Evolutionary conservation across 2,113 vertebrate genomes (phyloP), one percentile per base, ranked within the genome.

Genomic region (Perccottus glenii): DNA sequence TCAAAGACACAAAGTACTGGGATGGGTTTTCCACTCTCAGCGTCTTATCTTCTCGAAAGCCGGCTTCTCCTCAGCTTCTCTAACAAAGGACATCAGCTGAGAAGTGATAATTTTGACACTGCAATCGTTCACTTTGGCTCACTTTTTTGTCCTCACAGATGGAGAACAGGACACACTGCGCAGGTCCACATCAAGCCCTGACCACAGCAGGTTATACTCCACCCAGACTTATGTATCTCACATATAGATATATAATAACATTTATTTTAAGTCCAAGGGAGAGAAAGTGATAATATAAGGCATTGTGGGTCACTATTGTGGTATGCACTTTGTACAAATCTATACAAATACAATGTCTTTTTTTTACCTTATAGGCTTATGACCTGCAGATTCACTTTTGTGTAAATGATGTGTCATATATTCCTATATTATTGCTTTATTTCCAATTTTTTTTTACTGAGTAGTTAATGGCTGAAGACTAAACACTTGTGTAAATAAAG

Each of bases 141-240:
- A 58, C 62, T 51, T 60, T 42, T 64, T 51, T 63, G 51, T 75
- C 9, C 51, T 53, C 64, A 11, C 69, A 93, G 92, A 92, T 44
- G 83, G 80, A 5, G 88, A 92, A n/a, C 87, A 86, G 64, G 87
- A 92, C 6, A 67, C 81, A 32, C 75, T 91, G 16, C 78, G 73
- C 71, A 88, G 90, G 70, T 93, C 90, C 49, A 86, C 88, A 16
- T 92, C 92, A 57, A 93, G 92, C 61, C 91, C 92, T 0, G 85
- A 93, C 77, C 88, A 88, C 77, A 86, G 86, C 90, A 93, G 92
- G 93, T 93, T 52, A 81, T 74, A 58, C 19, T 27, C 19, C 19
- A 27, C 19, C 19, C 19, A 27, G 19, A 27, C 19, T 27, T 27
- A 27, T 2, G 19, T 27, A 27, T 27, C 19, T 27, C 19, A 27